Percentiles rank a stretch among this genome's conserved stretches.
phyloP scores from a whole-genome alignment of 2,113 vertebrate species.

The Emydura subglobosa region DNA sequence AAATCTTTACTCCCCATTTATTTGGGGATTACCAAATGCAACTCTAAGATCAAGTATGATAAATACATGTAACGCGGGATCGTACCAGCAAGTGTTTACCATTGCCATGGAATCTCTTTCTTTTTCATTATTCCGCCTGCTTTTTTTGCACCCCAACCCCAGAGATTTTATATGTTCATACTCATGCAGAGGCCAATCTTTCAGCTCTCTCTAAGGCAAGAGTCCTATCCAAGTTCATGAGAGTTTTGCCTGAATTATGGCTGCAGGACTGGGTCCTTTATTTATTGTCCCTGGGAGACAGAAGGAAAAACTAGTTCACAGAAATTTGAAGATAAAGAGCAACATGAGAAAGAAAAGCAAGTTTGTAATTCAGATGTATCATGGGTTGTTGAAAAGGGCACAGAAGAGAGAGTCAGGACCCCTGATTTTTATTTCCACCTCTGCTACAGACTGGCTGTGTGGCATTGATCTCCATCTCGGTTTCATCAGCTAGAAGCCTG shows the following conservation, averaged over 20 bases:
- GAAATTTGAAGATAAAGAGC: neutral
- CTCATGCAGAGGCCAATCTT: rapidly evolving
- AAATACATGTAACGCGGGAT: rapidly evolving
- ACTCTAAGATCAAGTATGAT: rapidly evolving
- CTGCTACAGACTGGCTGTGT: neutral
- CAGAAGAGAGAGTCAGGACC: neutral
- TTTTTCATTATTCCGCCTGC: rapidly evolving
- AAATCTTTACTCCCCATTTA: neutral
- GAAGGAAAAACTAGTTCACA: neutral
- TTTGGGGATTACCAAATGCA: neutral
- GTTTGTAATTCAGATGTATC: neutral
- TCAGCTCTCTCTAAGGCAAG: neutral
- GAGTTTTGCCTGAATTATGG: neutral
- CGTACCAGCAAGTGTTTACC: neutral
- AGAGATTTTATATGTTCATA: neutral
- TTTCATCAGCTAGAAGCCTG: neutral
- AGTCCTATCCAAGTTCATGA: neutral
- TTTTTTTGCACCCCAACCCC: neutral
- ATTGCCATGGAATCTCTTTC: rapidly evolving
- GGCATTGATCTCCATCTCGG: too few species aligned
- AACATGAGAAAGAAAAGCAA: neutral
- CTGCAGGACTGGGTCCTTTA: neutral
- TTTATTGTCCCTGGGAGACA: neutral
- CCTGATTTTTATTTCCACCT: neutral
- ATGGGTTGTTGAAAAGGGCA: neutral